phyloP scores from a whole-genome alignment of 2,888 invertebrate genomes.

The Drosophila prolongata region DNA sequence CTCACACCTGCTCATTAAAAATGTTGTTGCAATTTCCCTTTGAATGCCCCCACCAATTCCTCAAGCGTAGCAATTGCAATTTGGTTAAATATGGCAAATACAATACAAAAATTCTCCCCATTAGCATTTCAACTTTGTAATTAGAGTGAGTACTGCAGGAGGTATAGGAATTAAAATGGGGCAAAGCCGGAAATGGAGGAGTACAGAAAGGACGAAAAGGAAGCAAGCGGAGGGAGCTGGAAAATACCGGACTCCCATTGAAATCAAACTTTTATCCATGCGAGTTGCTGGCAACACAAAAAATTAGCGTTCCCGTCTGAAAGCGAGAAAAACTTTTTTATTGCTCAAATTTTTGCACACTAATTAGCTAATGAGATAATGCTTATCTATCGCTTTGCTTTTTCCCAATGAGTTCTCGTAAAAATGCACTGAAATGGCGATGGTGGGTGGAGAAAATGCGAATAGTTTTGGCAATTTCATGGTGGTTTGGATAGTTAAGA shows the following conservation, averaged over 20 bases:
- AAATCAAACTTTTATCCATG: conserved; percentile 44
- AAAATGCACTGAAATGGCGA: conserved; percentile 29
- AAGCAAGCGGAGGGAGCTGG: not conserved
- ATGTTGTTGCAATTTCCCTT: conserved; percentile 34
- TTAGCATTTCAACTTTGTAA: conserved; percentile 77
- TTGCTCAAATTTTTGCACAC: conserved; percentile 74
- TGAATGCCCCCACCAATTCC: not conserved
- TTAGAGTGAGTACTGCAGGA: conserved; percentile 51
- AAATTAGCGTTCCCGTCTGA: conserved; percentile 18
- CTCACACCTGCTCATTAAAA: conserved; percentile 69
- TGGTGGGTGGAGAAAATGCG: not conserved
- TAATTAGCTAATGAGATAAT: conserved; percentile 81
- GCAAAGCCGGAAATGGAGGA: not conserved
- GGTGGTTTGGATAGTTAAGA: not conserved
- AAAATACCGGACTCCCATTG: conserved; percentile 22
- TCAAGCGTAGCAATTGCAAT: conserved; percentile 14
- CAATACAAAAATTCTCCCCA: conserved; percentile 53
- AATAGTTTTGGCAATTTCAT: conserved; percentile 38
- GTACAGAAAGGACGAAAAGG: not conserved
- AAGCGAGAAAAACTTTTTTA: conserved; percentile 71
- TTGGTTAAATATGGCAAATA: conserved; percentile 37
- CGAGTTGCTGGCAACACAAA: conserved; percentile 25
- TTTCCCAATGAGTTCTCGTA: conserved; percentile 58
- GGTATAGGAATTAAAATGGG: conserved; percentile 4
- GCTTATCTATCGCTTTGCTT: conserved; percentile 66